phyloP scores from a whole-genome alignment of 2,888 invertebrate genomes.

The Deilephila porcellus region DNA sequence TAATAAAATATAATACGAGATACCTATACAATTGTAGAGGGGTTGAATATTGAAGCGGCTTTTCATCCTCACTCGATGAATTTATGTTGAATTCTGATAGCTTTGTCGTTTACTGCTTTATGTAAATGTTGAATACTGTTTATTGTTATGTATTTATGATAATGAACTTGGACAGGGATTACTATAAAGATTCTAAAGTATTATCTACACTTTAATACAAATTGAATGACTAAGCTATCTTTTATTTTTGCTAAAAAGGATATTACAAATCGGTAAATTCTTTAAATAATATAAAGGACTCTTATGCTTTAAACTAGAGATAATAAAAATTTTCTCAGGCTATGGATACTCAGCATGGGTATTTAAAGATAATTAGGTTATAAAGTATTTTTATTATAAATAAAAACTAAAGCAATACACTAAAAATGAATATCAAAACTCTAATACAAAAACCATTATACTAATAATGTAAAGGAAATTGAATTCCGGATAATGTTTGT shows the following conservation, averaged over 20 bases:
- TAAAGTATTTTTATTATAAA: neutral
- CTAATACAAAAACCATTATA: neutral
- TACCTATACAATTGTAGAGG: constrained; percentile 56
- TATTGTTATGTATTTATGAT: neutral
- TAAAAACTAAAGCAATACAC: neutral
- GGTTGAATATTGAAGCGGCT: constrained; percentile 69
- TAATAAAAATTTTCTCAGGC: no score
- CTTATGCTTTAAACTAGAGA: no score
- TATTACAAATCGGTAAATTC: no score
- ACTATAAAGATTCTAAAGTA: no score
- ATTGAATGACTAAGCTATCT: no score
- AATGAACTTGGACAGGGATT: neutral
- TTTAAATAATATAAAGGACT: no score
- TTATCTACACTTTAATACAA: no score
- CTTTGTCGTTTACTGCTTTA: no score
- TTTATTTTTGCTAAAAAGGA: no score
- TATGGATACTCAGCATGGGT: no score
- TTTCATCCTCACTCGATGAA: constrained; percentile 43
- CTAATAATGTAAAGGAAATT: neutral
- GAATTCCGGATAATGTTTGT: neutral
- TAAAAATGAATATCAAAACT: neutral
- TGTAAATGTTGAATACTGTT: no score
- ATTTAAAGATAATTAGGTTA: no score
- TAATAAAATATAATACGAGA: constrained; percentile 59
- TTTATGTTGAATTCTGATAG: neutral